Evolutionary conservation across 2,113 vertebrate genomes (phyloP).

Genomic region (Dasyornis broadbenti): DNA sequence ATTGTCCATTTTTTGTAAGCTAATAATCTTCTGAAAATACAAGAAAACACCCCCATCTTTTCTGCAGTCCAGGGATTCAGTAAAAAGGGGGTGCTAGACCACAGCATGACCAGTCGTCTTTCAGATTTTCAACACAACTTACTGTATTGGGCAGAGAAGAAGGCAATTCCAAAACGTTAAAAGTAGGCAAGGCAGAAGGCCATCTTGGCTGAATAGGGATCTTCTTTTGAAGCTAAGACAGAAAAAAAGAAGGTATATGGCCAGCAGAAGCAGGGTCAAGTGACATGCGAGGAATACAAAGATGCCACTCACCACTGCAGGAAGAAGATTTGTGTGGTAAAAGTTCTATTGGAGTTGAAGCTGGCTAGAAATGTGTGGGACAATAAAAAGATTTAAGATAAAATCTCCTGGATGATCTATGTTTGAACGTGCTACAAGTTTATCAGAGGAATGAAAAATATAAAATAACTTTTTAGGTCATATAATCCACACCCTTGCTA

Average conservation of each 20-base stretch:
- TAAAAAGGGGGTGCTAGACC: not conserved
- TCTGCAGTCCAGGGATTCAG: not conserved
- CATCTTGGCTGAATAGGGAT: not conserved
- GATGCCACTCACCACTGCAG: not conserved
- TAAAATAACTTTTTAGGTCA: not conserved
- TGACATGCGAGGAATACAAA: not conserved
- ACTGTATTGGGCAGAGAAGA: not conserved
- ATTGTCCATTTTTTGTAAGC: not conserved
- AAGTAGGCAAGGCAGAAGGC: not conserved
- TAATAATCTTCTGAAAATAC: not conserved
- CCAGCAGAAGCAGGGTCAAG: not conserved
- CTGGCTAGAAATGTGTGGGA: not conserved
- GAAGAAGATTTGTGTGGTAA: not conserved
- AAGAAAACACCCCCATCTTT: rapidly evolving
- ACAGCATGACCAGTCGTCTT: not conserved
- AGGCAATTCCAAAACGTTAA: not conserved
- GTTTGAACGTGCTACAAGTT: not conserved
- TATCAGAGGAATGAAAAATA: not conserved
- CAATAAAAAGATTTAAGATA: not conserved
- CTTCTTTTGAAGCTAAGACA: not conserved
- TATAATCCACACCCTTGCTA: not conserved
- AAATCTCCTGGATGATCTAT: not conserved
- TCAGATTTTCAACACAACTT: not conserved
- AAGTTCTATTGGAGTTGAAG: not conserved
- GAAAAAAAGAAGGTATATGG: not conserved